Percentiles rank a stretch among this genome's conserved stretches.
Evolutionary conservation across 1,140 invertebrate genomes (phyloP).

Genomic region (Diploscapter pachys): DNA sequence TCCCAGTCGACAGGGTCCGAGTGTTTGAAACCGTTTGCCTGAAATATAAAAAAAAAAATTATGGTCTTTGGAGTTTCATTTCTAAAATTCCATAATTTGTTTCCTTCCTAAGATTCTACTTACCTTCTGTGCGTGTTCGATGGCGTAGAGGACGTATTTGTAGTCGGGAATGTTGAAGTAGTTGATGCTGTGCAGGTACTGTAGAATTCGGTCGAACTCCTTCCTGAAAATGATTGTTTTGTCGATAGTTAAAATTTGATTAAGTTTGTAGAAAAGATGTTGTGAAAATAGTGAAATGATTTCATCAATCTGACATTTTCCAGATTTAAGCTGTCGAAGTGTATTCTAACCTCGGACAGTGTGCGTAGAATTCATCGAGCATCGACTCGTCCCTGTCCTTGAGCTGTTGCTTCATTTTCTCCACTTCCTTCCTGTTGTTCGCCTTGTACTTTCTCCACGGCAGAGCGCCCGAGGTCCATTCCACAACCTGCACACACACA

Average conservation of each 20-base stretch:
- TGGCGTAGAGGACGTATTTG: constrained; percentile 29
- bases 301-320: too few species aligned
- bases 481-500: constrained; percentile 9
- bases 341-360: constrained; percentile 7
- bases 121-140: constrained; percentile 31
- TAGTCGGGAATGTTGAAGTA: constrained; percentile 37
- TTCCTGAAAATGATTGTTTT: neutral
- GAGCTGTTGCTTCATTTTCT: constrained; percentile 23
- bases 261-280: too few species aligned
- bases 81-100: neutral
- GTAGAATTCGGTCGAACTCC: constrained; percentile 30
- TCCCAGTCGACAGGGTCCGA: constrained; percentile 35
- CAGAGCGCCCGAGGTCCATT: constrained; percentile 36
- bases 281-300: too few species aligned
- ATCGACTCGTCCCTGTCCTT: constrained; percentile 2
- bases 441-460: constrained; percentile 34
- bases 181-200: constrained; percentile 27
- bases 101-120: neutral
- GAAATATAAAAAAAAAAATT: neutral
- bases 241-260: too few species aligned
- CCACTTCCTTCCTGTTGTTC: constrained; percentile 29
- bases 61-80: neutral
- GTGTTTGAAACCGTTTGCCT: constrained; percentile 16
- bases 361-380: constrained; percentile 25
- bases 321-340: too few species aligned